phyloP scores from a whole-genome alignment of 2,888 invertebrate species.

The Cerceris rybyensis region DNA sequence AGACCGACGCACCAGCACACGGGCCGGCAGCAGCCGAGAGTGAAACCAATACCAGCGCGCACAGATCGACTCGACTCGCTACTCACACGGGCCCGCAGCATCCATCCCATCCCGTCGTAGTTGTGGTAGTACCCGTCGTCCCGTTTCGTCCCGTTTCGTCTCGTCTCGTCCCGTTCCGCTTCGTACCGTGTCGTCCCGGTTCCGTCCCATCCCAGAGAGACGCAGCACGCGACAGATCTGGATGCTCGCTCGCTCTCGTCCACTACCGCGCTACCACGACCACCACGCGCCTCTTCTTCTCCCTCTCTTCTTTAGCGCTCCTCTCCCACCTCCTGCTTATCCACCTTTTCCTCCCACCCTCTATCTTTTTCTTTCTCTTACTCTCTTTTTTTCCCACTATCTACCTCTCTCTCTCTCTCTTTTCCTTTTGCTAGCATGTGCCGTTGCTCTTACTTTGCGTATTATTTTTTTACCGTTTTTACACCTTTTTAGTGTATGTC shows the following conservation, averaged over 20 bases:
- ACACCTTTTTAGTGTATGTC: background rate
- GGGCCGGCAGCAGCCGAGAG: constrained; percentile 72
- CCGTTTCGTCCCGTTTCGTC: constrained; percentile 57
- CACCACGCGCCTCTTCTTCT: constrained; percentile 60
- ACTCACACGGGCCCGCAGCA: constrained; percentile 69
- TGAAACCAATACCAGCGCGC: constrained; percentile 72
- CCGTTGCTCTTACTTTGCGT: background rate
- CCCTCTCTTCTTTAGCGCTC: constrained; percentile 46
- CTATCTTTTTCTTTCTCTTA: constrained; percentile 12
- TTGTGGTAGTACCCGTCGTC: constrained; percentile 53
- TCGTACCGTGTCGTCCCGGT: constrained; percentile 67
- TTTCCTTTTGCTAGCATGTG: background rate
- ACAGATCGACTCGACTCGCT: constrained; percentile 69
- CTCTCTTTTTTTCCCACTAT: background rate
- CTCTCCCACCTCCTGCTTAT: constrained; percentile 15
- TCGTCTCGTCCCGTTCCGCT: constrained; percentile 64
- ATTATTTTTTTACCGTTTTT: background rate
- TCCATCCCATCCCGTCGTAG: constrained; percentile 69
- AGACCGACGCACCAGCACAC: constrained; percentile 70
- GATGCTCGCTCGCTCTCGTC: constrained; percentile 59
- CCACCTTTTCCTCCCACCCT: constrained; percentile 2
- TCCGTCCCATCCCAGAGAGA: constrained; percentile 68
- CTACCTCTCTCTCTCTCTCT: background rate
- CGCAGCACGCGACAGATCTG: constrained; percentile 75
- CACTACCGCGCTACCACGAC: constrained; percentile 62